A percentile compares a stretch with the other conserved stretches of the same genome.
Conservation (phyloP, 2,113 vertebrate species). For the Promerops cafer region DNA sequence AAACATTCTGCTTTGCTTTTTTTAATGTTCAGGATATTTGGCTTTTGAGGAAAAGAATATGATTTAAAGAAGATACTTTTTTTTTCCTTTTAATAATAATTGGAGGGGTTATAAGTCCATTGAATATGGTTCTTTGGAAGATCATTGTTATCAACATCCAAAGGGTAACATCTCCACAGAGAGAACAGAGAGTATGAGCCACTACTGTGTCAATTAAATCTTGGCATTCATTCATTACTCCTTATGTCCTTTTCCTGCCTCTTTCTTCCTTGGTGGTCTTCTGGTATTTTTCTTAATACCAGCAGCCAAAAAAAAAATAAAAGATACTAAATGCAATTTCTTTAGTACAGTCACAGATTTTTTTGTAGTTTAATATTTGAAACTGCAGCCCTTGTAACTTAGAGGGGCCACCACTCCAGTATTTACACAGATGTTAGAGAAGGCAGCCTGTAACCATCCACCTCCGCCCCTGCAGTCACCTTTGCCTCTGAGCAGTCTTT, state of each 20-base stretch:
- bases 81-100: background rate
- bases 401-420: conserved; percentile 60
- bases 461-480: conserved; percentile 73
- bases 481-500: conserved; percentile 79
- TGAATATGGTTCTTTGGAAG: background rate
- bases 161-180: conserved; percentile 11
- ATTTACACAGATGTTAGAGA: conserved; percentile 82
- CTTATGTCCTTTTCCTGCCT: conserved; percentile 65
- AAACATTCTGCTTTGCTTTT: background rate
- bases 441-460: conserved; percentile 72
- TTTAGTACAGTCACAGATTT: conserved; percentile 70
- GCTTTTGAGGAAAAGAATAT: background rate
- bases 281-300: conserved; percentile 66
- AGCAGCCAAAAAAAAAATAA: conserved; percentile 52
- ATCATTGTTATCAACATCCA: conserved; percentile 19
- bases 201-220: conserved; percentile 47
- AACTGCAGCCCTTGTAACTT: conserved; percentile 66
- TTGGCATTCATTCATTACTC: conserved; percentile 67
- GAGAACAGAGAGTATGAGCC: conserved; percentile 5
- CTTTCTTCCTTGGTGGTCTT: conserved; percentile 74
- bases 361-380: conserved; percentile 74
- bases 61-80: background rate
- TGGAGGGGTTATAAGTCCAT: background rate
- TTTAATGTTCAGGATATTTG: background rate
- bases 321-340: conserved; percentile 49